Conservation (phyloP, 2,113 vertebrate species). For the Zosterops japonicus region DNA sequence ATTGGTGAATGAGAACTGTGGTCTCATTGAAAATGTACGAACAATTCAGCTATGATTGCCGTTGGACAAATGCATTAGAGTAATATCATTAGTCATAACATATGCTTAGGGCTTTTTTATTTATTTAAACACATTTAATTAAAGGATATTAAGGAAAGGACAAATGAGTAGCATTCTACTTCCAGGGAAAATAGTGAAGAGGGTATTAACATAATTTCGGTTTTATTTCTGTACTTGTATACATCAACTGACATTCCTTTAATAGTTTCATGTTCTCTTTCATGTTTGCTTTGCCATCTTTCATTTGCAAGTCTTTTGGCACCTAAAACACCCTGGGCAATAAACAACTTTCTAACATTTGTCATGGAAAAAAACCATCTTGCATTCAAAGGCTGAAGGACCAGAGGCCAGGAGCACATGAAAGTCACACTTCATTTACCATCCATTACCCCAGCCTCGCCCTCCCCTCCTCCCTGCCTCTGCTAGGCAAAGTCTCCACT, state of each 20-base stretch:
- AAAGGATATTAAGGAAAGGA: background rate
- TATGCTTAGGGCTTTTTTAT: background rate
- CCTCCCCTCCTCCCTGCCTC: background rate
- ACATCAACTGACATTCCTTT: background rate
- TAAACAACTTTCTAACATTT: slow-evolving; percentile 35
- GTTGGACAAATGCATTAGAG: background rate
- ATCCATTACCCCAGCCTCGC: background rate
- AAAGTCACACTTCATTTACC: slow-evolving; percentile 32
- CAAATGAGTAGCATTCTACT: background rate
- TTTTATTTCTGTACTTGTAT: background rate
- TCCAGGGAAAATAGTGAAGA: background rate
- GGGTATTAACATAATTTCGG: background rate
- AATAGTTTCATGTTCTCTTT: background rate
- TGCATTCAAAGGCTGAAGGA: background rate
- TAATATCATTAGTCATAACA: background rate
- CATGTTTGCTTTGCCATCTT: slow-evolving; percentile 1
- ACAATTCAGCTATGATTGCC: background rate
- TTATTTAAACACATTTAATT: slow-evolving; percentile 17
- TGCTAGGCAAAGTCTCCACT: background rate
- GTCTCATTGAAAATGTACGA: background rate
- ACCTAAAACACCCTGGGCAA: background rate
- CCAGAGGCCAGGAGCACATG: slow-evolving; percentile 14
- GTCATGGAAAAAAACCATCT: background rate
- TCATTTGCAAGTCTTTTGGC: slow-evolving; percentile 26
- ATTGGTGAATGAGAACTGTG: background rate